Evolutionary conservation across 2,113 vertebrate species (phyloP).

Genomic region (Pygathrix nemaeus): DNA sequence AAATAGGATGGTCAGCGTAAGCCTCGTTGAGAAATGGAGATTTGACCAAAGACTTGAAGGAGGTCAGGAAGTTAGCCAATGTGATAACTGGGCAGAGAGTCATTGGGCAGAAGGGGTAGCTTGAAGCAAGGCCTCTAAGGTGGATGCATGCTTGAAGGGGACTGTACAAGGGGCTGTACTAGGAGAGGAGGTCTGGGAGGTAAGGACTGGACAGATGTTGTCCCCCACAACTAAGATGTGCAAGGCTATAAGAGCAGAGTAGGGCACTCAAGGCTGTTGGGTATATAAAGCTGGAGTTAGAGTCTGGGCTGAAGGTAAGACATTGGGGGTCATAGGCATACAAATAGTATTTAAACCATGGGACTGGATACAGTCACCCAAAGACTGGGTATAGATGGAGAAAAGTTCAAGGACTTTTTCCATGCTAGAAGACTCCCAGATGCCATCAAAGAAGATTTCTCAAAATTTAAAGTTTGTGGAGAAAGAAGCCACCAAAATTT

Average conservation of each 20-base stretch:
- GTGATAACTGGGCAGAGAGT: background rate
- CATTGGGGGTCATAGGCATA: background rate
- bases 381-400: background rate
- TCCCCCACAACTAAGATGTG: background rate
- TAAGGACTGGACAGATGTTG: background rate
- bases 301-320: background rate
- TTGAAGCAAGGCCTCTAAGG: background rate
- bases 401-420: background rate
- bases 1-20: background rate
- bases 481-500: background rate
- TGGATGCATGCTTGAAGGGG: accelerated
- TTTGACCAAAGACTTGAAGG: background rate
- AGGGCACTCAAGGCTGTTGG: background rate
- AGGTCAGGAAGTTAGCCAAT: background rate
- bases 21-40: background rate
- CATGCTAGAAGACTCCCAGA: background rate
- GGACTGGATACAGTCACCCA: background rate
- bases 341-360: background rate
- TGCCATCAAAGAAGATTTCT: constrained; percentile 14
- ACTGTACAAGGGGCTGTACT: background rate
- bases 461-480: background rate
- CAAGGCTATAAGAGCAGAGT: background rate
- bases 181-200: background rate
- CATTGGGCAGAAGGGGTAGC: background rate
- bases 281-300: background rate